These are phyloP conservation scores for Trematomus loennbergii DNA, from an alignment of 2,113 vertebrate species.

Conservation along the genomic window DNA sequence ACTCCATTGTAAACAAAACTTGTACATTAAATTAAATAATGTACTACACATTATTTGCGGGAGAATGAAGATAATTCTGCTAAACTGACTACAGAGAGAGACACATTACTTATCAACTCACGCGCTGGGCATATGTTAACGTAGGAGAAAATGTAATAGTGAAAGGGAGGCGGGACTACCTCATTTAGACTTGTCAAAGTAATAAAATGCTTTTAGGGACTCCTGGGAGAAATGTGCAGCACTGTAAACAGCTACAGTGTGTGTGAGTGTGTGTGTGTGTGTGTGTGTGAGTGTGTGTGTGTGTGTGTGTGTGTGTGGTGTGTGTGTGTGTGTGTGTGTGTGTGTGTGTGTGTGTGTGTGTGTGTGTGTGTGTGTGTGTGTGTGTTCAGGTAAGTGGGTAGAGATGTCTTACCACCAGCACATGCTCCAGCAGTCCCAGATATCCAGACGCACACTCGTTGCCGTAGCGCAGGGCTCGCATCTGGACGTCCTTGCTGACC, in stretches of 20 bases:
- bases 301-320: neutral
- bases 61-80: neutral
- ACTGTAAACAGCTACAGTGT: neutral
- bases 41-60: neutral
- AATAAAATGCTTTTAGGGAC: neutral
- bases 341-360: neutral
- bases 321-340: neutral
- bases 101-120: neutral
- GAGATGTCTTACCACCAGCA: conserved; percentile 90
- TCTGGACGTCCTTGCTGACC: conserved; percentile 89
- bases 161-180: neutral
- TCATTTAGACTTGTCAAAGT: neutral
- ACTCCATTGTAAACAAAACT: neutral
- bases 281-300: neutral
- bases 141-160: too few species aligned
- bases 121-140: too few species aligned
- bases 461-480: conserved; percentile 91
- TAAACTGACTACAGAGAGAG: neutral
- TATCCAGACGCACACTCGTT: conserved; percentile 95
- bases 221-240: neutral
- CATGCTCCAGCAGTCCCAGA: conserved; percentile 94
- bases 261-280: too few species aligned
- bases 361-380: too few species aligned
- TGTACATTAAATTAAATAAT: neutral
- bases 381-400: neutral